Evolutionary conservation across 2,888 invertebrate species (phyloP).

Genomic region (Acheta domesticus): DNA sequence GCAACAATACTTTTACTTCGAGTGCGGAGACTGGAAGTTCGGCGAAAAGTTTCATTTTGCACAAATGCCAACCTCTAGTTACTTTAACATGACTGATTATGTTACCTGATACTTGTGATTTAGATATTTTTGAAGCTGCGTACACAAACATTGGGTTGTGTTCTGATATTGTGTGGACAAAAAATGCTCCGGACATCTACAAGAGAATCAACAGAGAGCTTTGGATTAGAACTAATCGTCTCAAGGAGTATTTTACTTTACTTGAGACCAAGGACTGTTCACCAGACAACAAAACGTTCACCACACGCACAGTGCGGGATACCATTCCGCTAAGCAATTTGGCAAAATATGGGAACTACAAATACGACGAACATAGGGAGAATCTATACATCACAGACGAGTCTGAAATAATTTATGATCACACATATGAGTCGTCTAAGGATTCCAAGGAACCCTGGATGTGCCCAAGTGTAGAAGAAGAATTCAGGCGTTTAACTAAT

Average conservation of each 20-base stretch:
- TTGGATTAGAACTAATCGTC: slow-evolving; percentile 20
- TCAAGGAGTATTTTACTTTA: not conserved
- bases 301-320: slow-evolving; percentile 53
- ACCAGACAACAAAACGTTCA: not conserved
- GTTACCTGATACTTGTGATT: slow-evolving; percentile 21
- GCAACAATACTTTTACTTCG: not conserved
- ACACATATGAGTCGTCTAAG: not conserved
- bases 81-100: slow-evolving; percentile 26
- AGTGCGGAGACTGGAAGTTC: slow-evolving; percentile 5
- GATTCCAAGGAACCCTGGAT: not conserved
- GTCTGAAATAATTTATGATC: not conserved
- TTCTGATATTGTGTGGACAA: slow-evolving; percentile 23
- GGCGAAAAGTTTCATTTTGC: not conserved
- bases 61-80: slow-evolving; percentile 5
- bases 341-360: slow-evolving; percentile 57
- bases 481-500: slow-evolving; percentile 18
- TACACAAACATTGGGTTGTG: slow-evolving; percentile 25
- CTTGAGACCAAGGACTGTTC: not conserved
- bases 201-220: slow-evolving; percentile 12
- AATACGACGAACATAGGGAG: slow-evolving; percentile 58
- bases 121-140: slow-evolving; percentile 24
- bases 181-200: slow-evolving; percentile 21
- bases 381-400: slow-evolving; percentile 44
- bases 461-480: not conserved
- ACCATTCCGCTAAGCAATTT: slow-evolving; percentile 63